phyloP scores from a whole-genome alignment of 2,888 invertebrate genomes.

The Oxyteleia sp. region DNA sequence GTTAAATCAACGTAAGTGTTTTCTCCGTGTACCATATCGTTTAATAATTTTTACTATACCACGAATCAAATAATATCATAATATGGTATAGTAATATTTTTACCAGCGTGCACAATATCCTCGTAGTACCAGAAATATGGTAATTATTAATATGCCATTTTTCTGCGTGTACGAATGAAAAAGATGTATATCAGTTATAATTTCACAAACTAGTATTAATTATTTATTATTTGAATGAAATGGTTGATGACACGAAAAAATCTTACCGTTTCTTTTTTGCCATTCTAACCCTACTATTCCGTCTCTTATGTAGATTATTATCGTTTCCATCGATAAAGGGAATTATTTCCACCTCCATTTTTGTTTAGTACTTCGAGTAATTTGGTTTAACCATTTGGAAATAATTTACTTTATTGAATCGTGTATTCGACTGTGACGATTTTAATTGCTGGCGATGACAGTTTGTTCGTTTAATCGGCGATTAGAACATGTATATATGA shows the following conservation, averaged over 20 bases:
- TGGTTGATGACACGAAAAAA: neutral
- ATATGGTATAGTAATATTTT: no score
- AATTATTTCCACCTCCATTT: conserved; percentile 84
- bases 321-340: conserved; percentile 82
- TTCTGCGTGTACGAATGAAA: no score
- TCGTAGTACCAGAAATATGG: no score
- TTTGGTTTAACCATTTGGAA: neutral
- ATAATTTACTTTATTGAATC: neutral
- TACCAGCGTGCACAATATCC: no score
- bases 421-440: neutral
- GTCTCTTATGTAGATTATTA: conserved; percentile 70
- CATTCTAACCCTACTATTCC: conserved; percentile 79
- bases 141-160: no score
- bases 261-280: conserved; percentile 82
- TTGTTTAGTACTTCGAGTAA: neutral
- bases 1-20: no score
- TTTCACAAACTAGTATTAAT: no score
- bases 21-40: no score
- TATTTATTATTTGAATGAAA: conserved; percentile 2
- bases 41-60: no score
- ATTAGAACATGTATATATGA: neutral
- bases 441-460: neutral
- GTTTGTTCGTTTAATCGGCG: conserved; percentile 8
- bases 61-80: no score
- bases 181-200: no score